Base-by-base conservation (phyloP, 1,140 invertebrate species). In the Orchesella cincta region DNA sequence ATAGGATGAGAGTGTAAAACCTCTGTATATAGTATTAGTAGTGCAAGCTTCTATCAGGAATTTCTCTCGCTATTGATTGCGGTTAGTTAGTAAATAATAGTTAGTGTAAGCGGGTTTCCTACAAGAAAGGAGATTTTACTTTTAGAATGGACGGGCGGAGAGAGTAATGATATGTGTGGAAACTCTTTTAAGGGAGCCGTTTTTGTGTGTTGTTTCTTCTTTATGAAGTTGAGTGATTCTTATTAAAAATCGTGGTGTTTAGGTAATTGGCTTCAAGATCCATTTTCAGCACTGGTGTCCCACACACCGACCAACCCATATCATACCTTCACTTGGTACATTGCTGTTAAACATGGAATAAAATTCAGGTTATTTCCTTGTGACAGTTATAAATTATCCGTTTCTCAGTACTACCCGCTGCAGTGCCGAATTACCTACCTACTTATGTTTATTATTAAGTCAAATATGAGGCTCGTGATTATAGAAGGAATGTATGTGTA, bases 211-310 rank as follows among this genome's bases (percentile, higher is more conserved):
- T 18, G 39, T 57, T 57, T 23, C 23, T 23, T n/a, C 12, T 57
- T 57, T 57, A 31, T 18, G 26, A 57, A 29, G 62, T 8, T 67
- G 31, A 29, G 26, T 67, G 62, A 67, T 67, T 29, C 62, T 67
- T 67, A 67, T 67, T 67, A 67, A 33, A 67, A 67, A 33, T 67
- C 62, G 62, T 67, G 62, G 62, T 57, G 52, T 67, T 67, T 67
- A 67, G 62, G 23, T 67, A 67, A 67, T 67, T 67, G 62, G 31
- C 62, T 31, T 67, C 2, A 67, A 8, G 26, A 67, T 67, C 62
- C 23, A 67, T 67, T 67, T 67, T 67, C 62, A 67, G 62, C 62
- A 67, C 33, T 67, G 62, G 62, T 67, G 26, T 67, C 31, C 62
- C 23, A 31, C 28, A 67, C 3, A 14, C 5, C 23, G 3, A 18